phyloP scores from a whole-genome alignment of 1,140 invertebrate species.

The Drosophila nigromelanica region DNA sequence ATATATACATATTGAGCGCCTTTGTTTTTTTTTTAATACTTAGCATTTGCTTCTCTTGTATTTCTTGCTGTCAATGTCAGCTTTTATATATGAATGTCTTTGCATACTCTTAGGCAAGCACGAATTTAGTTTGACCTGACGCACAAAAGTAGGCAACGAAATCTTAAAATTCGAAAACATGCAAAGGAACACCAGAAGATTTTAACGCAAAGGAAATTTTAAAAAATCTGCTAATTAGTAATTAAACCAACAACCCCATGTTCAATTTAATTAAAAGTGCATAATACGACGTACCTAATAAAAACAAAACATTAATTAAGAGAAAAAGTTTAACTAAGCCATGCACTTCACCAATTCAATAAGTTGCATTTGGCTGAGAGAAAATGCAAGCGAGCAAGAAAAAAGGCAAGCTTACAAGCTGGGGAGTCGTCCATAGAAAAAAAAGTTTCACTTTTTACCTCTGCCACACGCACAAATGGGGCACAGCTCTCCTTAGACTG shows the following conservation, averaged over 20 bases:
- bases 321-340: slow-evolving; percentile 55
- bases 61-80: slow-evolving; percentile 67
- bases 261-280: slow-evolving; percentile 3
- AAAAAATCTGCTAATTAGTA: background rate
- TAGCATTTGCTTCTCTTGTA: slow-evolving; percentile 7
- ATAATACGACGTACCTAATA: background rate
- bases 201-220: no score
- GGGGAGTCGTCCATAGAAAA: slow-evolving; percentile 27
- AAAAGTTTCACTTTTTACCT: slow-evolving; percentile 59
- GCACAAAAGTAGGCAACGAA: slow-evolving; percentile 65
- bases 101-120: slow-evolving; percentile 63
- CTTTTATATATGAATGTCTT: background rate
- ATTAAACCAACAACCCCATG: background rate
- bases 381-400: slow-evolving; percentile 29
- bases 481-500: slow-evolving; percentile 26
- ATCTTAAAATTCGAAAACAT: background rate
- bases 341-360: slow-evolving; percentile 68
- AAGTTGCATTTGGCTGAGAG: slow-evolving; percentile 61
- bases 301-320: slow-evolving; percentile 56
- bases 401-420: slow-evolving; percentile 30
- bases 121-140: background rate
- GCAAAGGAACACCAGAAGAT: no score
- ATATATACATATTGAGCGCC: slow-evolving; percentile 2
- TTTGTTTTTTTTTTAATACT: slow-evolving; percentile 38
- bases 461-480: slow-evolving; percentile 60